Percentiles rank a stretch among this genome's conserved stretches.
Evolutionary conservation across 1,140 invertebrate genomes (phyloP).

Genomic region (Portunus trituberculatus): DNA sequence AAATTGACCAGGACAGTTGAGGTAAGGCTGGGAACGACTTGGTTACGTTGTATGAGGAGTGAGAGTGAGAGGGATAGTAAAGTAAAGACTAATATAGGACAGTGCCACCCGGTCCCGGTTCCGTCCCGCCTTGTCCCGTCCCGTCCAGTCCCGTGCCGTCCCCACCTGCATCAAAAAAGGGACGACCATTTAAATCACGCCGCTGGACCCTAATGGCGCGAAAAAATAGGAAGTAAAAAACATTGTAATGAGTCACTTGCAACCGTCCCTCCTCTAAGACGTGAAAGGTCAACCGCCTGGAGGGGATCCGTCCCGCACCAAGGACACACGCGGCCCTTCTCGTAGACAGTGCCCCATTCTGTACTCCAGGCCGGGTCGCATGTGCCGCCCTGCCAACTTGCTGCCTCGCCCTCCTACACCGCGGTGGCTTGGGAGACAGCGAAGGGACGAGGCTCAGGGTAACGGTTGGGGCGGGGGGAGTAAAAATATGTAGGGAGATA

Average conservation of each 20-base stretch:
- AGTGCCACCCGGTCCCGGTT: too few relatives aligned
- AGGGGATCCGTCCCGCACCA: constrained; percentile 4
- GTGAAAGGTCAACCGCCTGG: not conserved
- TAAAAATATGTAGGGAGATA: too few relatives aligned
- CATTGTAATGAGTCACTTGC: constrained; percentile 7
- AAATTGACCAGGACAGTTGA: not conserved
- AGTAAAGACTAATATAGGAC: too few relatives aligned
- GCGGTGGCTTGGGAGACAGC: too few relatives aligned
- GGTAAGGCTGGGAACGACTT: too few relatives aligned
- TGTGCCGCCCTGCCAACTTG: too few relatives aligned
- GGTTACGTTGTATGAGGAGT: not conserved
- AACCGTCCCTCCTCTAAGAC: not conserved
- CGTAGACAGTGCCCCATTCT: not conserved
- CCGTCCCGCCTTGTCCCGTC: too few relatives aligned
- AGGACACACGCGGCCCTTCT: not conserved
- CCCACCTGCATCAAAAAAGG: not conserved
- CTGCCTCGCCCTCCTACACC: not conserved
- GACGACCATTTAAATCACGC: not conserved
- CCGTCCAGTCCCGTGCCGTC: too few relatives aligned
- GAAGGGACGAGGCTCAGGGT: too few relatives aligned
- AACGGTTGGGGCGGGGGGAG: too few relatives aligned
- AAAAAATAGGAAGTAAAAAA: not conserved
- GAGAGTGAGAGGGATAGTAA: too few relatives aligned
- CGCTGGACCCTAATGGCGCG: not conserved
- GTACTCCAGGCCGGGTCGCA: not conserved